Conservation (phyloP, 2,797 vertebrate genomes). For the Coranthus polyacanthus region DNA sequence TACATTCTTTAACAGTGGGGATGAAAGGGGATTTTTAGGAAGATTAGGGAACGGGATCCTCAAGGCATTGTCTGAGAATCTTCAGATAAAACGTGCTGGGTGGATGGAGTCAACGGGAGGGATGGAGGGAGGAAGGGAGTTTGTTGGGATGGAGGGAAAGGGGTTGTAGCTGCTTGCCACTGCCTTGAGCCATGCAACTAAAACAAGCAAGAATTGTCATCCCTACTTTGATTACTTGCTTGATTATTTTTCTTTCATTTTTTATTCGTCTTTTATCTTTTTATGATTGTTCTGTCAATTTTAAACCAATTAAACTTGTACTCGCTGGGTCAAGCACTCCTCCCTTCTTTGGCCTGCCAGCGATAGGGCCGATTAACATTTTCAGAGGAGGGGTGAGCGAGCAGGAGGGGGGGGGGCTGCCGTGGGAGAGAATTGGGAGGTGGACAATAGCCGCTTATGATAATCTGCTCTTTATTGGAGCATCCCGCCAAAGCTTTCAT, state of each 20-base stretch:
- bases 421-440: slow-evolving; percentile 67
- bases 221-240: not conserved
- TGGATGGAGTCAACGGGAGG: slow-evolving; percentile 80
- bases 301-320: slow-evolving; percentile 84
- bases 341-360: slow-evolving; percentile 86
- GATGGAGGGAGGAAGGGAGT: slow-evolving; percentile 36
- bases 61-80: slow-evolving; percentile 97
- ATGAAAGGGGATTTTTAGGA: slow-evolving; percentile 99
- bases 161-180: slow-evolving; percentile 38
- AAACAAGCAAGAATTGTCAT: not conserved
- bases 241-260: slow-evolving; percentile 19
- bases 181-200: slow-evolving; percentile 44
- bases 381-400: slow-evolving; percentile 81
- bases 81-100: slow-evolving; percentile 91
- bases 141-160: slow-evolving; percentile 29
- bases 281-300: slow-evolving; percentile 69
- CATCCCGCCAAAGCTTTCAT: slow-evolving; percentile 88
- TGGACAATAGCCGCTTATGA: slow-evolving; percentile 92
- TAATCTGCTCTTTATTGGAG: slow-evolving; percentile 94
- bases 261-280: slow-evolving; percentile 17
- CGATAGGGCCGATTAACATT: slow-evolving; percentile 95
- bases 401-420: slow-evolving; percentile 40
- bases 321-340: slow-evolving; percentile 73
- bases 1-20: slow-evolving; percentile 98
- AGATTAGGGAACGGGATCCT: slow-evolving; percentile 97